Conservation (phyloP, 2,113 vertebrate genomes). For the Scomber scombrus region DNA sequence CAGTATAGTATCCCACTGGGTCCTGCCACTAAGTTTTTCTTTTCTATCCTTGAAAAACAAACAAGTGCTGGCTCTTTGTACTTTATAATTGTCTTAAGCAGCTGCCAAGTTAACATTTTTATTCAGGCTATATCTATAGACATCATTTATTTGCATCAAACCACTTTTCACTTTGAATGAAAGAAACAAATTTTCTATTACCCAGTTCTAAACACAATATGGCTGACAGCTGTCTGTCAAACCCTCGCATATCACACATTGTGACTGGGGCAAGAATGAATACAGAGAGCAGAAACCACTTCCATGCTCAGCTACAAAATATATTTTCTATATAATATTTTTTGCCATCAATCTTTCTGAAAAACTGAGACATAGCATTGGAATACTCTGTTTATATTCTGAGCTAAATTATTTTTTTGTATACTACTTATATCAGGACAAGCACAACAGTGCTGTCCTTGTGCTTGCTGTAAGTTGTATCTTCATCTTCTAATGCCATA, state of each 20-base stretch:
- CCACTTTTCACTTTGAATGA: slow-evolving; percentile 3
- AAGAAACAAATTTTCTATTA: neutral
- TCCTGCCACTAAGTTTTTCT: neutral
- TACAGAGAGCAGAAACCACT: neutral
- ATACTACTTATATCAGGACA: neutral
- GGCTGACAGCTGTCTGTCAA: slow-evolving; percentile 35
- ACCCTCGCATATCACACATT: neutral
- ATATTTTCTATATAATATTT: neutral
- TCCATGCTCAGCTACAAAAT: neutral
- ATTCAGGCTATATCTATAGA: neutral
- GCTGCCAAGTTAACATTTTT: slow-evolving; percentile 3
- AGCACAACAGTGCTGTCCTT: neutral
- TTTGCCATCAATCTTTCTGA: slow-evolving; percentile 1
- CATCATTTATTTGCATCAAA: neutral
- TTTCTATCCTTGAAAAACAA: neutral
- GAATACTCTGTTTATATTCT: neutral
- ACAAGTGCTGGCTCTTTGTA: neutral
- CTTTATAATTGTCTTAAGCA: neutral
- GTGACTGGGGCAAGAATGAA: slow-evolving; percentile 2
- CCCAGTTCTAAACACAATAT: slow-evolving; percentile 1
- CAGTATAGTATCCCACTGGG: neutral
- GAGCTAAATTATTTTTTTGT: neutral
- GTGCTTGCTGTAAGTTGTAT: neutral
- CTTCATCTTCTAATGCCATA: neutral
- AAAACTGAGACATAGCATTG: neutral